These are phyloP conservation scores for Leucoptera coffeella DNA, from an alignment of 2,888 invertebrate genomes.

Conservation along the genomic window DNA sequence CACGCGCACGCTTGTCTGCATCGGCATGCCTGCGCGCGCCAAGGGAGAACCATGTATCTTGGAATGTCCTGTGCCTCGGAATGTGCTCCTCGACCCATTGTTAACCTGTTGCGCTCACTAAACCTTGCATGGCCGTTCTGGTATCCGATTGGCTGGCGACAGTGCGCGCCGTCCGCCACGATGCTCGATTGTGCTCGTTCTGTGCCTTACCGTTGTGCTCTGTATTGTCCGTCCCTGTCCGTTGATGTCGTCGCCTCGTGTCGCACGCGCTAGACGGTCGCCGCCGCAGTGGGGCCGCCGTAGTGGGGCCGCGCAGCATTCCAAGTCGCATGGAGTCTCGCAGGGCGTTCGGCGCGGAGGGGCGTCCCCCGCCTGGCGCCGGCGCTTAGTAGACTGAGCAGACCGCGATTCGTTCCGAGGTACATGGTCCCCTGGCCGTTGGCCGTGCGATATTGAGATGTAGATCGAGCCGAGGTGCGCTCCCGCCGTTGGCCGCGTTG, in stretches of 20 bases:
- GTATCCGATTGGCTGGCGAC: slow-evolving; percentile 13
- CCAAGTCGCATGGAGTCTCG: slow-evolving; percentile 49
- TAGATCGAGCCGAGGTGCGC: slow-evolving; percentile 47
- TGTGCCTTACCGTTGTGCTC: slow-evolving; percentile 21
- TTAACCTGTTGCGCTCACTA: slow-evolving; percentile 36
- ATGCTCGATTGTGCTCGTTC: slow-evolving; percentile 10
- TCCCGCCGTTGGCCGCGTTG: slow-evolving; percentile 27
- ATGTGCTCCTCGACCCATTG: slow-evolving; percentile 50
- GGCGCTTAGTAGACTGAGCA: slow-evolving; percentile 18
- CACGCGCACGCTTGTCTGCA: slow-evolving; percentile 27
- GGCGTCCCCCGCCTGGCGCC: slow-evolving; percentile 8
- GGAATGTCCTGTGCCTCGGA: slow-evolving; percentile 58
- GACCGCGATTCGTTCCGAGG: slow-evolving; percentile 53
- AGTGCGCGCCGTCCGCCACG: slow-evolving; percentile 13
- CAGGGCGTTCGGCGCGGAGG: slow-evolving; percentile 15
- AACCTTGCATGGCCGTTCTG: slow-evolving; percentile 39
- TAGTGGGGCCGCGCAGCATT: slow-evolving; percentile 42
- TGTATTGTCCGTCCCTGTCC: slow-evolving; percentile 33
- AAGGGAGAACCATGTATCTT: slow-evolving; percentile 56
- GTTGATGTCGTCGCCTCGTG: slow-evolving; percentile 19
- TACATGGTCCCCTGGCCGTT: slow-evolving; percentile 48
- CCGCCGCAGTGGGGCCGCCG: slow-evolving; percentile 21
- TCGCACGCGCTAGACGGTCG: slow-evolving; percentile 8
- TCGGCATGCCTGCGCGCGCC: slow-evolving; percentile 33
- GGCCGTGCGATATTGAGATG: slow-evolving; percentile 54